Evolutionary conservation across 2,888 invertebrate species (phyloP), one percentile per base, ranked within the genome.

Genomic region (Coleophora flavipennella): DNA sequence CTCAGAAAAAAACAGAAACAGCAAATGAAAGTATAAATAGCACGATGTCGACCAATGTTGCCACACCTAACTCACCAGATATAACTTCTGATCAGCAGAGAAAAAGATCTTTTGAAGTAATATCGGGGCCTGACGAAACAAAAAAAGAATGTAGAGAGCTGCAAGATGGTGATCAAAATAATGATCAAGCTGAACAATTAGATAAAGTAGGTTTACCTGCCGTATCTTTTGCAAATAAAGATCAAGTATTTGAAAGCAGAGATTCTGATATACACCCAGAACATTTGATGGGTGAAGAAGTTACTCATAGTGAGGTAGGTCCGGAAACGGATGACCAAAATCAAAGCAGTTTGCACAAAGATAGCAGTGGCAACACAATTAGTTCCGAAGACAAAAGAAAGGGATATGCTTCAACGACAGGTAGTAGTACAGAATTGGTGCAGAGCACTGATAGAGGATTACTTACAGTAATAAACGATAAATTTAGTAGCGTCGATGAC

Each of bases 221-320:
- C 4, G 84, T 84, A 8, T 79, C 83, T 4, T 83, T 84, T 59
- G 73, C 83, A 36, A 72, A 74, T 40, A 77, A 71, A 53, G 72
- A 81, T 44, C 72, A 79, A 56, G 55, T 80, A 44, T 70, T 80
- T 49, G 70, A 70, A 55, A 72, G 67, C 40, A 71, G 68, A 43
- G 75, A 73, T 42, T 58, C 61, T 8, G 69, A 65, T 50, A 64
- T 61, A 39, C 55, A 56, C 31, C 52, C 60, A 14, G 74, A 73
- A 45, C 61, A 74, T 56, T 59, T 75, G 28, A 80, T 81, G 77
- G 79, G 75, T 4, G 81, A 83, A 55, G 57, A 65, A 46, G 62
- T 79, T 31, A 52, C 61, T 43, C 70, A 78, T 44, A 49, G 43
- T 39, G 55, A 62, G 48, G 48, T 46, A 10, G 52, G 53, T 38